phyloP scores from a whole-genome alignment of 2,797 vertebrate genomes.

The Halcyon chelicuti region DNA sequence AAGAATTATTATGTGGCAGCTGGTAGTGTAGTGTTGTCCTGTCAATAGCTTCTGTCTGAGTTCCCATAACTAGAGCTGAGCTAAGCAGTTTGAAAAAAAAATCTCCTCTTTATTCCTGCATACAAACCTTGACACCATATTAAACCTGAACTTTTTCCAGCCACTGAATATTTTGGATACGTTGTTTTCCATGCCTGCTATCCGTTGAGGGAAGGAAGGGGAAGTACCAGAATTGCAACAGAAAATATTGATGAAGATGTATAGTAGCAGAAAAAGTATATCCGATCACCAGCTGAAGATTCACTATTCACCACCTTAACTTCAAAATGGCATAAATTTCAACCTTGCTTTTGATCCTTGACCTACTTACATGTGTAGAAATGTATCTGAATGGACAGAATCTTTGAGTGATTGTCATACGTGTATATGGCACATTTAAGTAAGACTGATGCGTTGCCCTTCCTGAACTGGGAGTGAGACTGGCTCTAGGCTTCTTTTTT shows the following conservation, averaged over 20 bases:
- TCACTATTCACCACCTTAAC: background rate
- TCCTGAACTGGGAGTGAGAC: background rate
- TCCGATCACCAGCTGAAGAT: background rate
- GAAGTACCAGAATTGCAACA: background rate
- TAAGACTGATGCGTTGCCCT: background rate
- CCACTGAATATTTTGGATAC: background rate
- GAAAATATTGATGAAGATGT: background rate
- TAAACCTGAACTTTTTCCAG: background rate
- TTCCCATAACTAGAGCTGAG: background rate
- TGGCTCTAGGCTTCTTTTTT: background rate
- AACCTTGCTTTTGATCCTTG: background rate
- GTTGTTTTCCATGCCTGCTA: background rate
- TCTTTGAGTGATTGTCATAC: background rate
- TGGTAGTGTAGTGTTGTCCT: background rate
- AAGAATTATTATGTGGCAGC: background rate
- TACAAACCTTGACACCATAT: background rate
- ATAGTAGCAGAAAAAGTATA: background rate
- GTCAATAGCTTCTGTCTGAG: background rate
- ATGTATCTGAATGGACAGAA: background rate
- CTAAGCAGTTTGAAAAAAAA: background rate
- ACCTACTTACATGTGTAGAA: background rate
- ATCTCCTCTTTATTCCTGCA: background rate
- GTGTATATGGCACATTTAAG: background rate
- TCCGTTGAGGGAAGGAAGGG: background rate
- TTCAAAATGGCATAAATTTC: background rate